phyloP scores from a whole-genome alignment of 1,140 invertebrate genomes.

The Cepaea nemoralis region DNA sequence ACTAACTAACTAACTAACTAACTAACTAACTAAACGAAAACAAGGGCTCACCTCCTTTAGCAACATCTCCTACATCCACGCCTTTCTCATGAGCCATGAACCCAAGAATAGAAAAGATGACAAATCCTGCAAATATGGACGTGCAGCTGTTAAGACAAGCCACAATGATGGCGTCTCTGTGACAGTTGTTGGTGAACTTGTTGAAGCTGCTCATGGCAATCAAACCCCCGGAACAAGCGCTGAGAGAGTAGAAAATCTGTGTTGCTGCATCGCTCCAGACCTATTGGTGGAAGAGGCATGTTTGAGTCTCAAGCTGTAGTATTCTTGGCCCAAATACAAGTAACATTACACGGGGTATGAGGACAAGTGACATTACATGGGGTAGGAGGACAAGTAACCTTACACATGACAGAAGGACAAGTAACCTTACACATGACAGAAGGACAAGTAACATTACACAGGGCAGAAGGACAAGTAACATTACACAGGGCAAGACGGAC shows the following conservation, averaged over 20 bases:
- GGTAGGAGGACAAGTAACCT: too few species aligned
- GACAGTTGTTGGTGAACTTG: constrained; percentile 89
- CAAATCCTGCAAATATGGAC: constrained; percentile 97
- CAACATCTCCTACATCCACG: constrained; percentile 62
- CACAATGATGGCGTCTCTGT: constrained; percentile 88
- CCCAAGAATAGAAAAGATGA: constrained; percentile 98
- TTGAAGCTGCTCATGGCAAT: constrained; percentile 95
- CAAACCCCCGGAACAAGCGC: constrained; percentile 92
- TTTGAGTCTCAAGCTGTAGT: too few species aligned
- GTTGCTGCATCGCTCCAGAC: constrained; percentile 93
- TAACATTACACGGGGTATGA: too few species aligned
- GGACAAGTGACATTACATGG: too few species aligned
- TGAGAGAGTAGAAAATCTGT: constrained; percentile 93
- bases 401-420: too few species aligned
- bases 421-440: too few species aligned
- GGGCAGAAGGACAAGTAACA: too few species aligned
- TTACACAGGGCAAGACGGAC: too few species aligned
- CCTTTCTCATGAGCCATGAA: constrained; percentile 70
- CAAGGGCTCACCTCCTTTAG: constrained; percentile 60
- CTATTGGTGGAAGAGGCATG: constrained; percentile 36
- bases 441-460: too few species aligned
- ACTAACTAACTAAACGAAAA: too few species aligned
- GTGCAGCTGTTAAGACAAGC: constrained; percentile 95
- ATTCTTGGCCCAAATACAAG: too few species aligned
- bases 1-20: too few species aligned